Percentiles rank a stretch among this genome's conserved stretches.
Conservation (phyloP, 2,113 vertebrate species). For the Cephalopterus ornatus region DNA sequence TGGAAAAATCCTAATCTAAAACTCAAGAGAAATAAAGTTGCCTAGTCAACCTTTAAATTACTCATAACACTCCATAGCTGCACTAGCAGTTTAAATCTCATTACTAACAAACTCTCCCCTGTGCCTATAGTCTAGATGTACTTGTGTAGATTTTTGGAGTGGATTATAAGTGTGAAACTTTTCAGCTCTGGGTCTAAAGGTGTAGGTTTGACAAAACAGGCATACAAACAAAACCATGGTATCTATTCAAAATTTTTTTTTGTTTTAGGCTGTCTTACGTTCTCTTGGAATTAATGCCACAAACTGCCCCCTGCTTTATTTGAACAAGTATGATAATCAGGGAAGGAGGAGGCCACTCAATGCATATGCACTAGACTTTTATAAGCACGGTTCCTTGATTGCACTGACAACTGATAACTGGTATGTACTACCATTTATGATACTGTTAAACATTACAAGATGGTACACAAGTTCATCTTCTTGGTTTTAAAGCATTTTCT, state of each 20-base stretch:
- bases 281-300: conserved; percentile 36
- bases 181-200: neutral
- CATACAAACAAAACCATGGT: neutral
- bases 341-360: conserved; percentile 62
- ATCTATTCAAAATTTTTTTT: neutral
- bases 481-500: neutral
- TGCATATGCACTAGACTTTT: conserved; percentile 72
- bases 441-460: neutral
- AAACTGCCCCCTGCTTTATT: conserved; percentile 54
- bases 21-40: neutral
- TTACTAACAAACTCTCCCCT: neutral
- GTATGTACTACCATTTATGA: conserved; percentile 5
- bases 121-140: neutral
- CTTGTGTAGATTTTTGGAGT: neutral
- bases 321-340: conserved; percentile 12
- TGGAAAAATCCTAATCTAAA: neutral
- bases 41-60: neutral
- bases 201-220: neutral
- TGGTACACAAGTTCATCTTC: neutral
- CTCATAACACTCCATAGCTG: neutral
- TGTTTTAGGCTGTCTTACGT: conserved; percentile 28
- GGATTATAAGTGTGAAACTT: neutral
- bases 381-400: conserved; percentile 66
- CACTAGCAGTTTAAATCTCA: neutral
- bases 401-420: conserved; percentile 66